Conservation (phyloP, 2,888 invertebrate genomes). For the Lasioglossum pauxillum region DNA sequence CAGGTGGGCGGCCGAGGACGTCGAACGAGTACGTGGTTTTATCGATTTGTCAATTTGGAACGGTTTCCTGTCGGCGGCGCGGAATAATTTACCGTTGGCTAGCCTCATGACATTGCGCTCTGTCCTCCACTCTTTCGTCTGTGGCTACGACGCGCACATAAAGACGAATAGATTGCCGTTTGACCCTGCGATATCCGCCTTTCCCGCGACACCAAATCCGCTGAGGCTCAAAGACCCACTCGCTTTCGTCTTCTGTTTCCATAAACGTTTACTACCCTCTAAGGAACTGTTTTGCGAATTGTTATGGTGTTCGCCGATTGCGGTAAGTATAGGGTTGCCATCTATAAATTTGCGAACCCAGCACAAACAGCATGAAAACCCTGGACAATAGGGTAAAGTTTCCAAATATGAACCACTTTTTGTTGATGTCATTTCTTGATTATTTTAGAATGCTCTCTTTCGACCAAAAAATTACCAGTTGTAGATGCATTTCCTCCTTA, state of each 20-base stretch:
- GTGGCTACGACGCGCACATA: background rate
- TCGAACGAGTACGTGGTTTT: conserved; percentile 53
- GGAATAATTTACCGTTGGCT: conserved; percentile 59
- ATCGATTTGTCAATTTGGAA: conserved; percentile 66
- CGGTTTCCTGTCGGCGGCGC: conserved; percentile 53
- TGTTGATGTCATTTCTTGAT: too few species aligned
- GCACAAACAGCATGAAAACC: too few species aligned
- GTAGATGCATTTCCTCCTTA: too few species aligned
- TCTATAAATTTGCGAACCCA: too few species aligned
- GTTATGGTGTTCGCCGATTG: too few species aligned
- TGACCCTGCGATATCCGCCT: conserved; percentile 8
- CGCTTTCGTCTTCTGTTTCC: background rate
- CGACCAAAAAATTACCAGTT: too few species aligned
- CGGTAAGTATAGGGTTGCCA: too few species aligned
- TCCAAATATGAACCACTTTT: too few species aligned
- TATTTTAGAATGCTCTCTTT: too few species aligned
- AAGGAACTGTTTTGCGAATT: background rate
- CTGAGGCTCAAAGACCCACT: background rate
- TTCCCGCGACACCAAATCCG: background rate
- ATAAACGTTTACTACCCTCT: background rate
- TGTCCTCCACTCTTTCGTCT: conserved; percentile 5
- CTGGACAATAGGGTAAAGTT: too few species aligned
- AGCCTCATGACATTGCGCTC: conserved; percentile 28
- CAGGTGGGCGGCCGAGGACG: background rate
- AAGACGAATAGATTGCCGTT: background rate